Conservation (phyloP, 2,888 invertebrate species). For the Psylliodes chrysocephalus region DNA sequence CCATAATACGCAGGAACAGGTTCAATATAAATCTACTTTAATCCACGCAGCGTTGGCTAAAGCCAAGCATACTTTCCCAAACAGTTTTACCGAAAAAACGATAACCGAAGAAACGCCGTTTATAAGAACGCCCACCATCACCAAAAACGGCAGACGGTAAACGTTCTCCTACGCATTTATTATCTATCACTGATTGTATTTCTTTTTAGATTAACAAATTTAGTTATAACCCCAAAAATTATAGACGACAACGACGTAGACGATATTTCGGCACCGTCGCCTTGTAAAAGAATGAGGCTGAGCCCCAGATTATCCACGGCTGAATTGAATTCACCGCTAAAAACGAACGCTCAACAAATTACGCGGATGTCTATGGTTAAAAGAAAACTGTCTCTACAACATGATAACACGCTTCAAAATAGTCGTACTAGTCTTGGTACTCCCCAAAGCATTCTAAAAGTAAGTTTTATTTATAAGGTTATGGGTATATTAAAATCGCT, state of each 20-base stretch:
- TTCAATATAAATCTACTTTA: constrained; percentile 64
- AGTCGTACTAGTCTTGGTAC: constrained; percentile 61
- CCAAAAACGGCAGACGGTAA: constrained; percentile 47
- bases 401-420: constrained; percentile 13
- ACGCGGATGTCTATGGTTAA: constrained; percentile 70
- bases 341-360: constrained; percentile 45
- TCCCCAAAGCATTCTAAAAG: constrained; percentile 76
- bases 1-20: constrained; percentile 60
- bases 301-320: constrained; percentile 48
- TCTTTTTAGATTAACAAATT: constrained; percentile 29
- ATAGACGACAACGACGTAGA: constrained; percentile 41
- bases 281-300: constrained; percentile 48
- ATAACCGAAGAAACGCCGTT: constrained; percentile 70
- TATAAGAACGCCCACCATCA: constrained; percentile 69
- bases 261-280: constrained; percentile 41
- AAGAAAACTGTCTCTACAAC: constrained; percentile 56
- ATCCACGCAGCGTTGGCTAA: constrained; percentile 65
- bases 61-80: constrained; percentile 66
- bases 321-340: constrained; percentile 32
- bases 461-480: no score
- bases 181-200: no score
- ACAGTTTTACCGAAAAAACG: constrained; percentile 59
- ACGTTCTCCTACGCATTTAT: background rate
- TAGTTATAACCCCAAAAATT: constrained; percentile 43
- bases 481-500: constrained; percentile 1